A percentile compares a stretch with the other conserved stretches of the same genome.
These are phyloP conservation scores for Pristionchus pacificus DNA, from an alignment of 1,140 invertebrate genomes.

Conservation along the genomic window DNA sequence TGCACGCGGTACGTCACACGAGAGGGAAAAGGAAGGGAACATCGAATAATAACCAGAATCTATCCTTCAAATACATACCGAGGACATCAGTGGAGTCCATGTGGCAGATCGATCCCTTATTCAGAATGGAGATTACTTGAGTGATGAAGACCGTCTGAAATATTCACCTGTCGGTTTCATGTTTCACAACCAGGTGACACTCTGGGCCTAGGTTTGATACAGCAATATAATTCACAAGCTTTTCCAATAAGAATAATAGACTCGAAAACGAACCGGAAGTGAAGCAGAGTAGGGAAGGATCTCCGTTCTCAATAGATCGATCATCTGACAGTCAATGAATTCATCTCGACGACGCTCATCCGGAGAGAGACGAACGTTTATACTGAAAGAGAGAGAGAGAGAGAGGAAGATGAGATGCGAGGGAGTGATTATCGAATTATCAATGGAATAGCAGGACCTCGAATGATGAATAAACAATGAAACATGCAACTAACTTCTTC, in stretches of 20 bases:
- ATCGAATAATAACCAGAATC: slow-evolving; percentile 12
- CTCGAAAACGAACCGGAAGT: slow-evolving; percentile 67
- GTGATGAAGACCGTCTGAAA: slow-evolving; percentile 73
- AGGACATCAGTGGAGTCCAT: slow-evolving; percentile 53
- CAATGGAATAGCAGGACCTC: not conserved
- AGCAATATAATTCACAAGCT: too few species aligned
- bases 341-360: slow-evolving; percentile 53
- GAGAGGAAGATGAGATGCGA: not conserved
- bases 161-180: too few species aligned
- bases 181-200: too few species aligned
- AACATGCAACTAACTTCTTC: slow-evolving; percentile 43
- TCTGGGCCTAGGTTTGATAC: too few species aligned
- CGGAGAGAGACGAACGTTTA: slow-evolving; percentile 35
- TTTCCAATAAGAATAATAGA: too few species aligned
- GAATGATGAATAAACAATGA: too few species aligned
- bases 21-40: not conserved
- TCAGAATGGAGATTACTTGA: slow-evolving; percentile 80
- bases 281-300: slow-evolving; percentile 75
- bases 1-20: too few species aligned
- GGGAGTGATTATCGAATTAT: not conserved
- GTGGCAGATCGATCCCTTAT: slow-evolving; percentile 78
- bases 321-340: slow-evolving; percentile 65
- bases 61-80: slow-evolving; percentile 32
- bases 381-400: slow-evolving; percentile 22
- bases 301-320: slow-evolving; percentile 78